Percentiles rank a stretch among this genome's conserved stretches.
phyloP scores from a whole-genome alignment of 1,140 invertebrate genomes.

The Agrilus planipennis region DNA sequence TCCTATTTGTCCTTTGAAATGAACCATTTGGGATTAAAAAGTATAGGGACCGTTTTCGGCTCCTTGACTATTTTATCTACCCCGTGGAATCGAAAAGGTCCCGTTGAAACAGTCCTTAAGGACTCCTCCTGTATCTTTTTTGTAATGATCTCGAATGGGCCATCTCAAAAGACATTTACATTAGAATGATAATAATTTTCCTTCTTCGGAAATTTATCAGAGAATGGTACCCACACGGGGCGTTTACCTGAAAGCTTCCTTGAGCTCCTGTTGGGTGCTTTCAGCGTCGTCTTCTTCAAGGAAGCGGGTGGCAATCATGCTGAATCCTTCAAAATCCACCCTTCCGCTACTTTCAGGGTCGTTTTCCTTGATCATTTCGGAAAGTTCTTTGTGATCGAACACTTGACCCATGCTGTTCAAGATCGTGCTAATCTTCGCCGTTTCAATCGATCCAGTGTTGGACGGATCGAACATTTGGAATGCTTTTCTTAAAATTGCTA shows the following conservation, averaged over 20 bases:
- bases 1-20: too few species aligned
- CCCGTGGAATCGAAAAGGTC: too few species aligned
- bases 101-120: too few species aligned
- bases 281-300: constrained; percentile 83
- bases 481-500: constrained; percentile 79
- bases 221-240: too few species aligned
- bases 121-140: too few species aligned
- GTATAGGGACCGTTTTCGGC: too few species aligned
- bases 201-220: too few species aligned
- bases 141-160: too few species aligned
- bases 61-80: too few species aligned
- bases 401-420: constrained; percentile 89
- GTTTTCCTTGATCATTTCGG: constrained; percentile 70
- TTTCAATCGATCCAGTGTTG: constrained; percentile 81
- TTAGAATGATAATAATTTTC: too few species aligned
- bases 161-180: too few species aligned
- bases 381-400: constrained; percentile 78
- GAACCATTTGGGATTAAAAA: too few species aligned
- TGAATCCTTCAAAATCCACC: constrained; percentile 89
- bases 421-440: constrained; percentile 78
- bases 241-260: constrained; percentile 88
- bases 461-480: constrained; percentile 92
- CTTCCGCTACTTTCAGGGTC: constrained; percentile 76
- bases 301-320: constrained; percentile 79
- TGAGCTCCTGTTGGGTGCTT: constrained; percentile 86